phyloP scores from a whole-genome alignment of 2,113 vertebrate genomes.

The Fulica atra region DNA sequence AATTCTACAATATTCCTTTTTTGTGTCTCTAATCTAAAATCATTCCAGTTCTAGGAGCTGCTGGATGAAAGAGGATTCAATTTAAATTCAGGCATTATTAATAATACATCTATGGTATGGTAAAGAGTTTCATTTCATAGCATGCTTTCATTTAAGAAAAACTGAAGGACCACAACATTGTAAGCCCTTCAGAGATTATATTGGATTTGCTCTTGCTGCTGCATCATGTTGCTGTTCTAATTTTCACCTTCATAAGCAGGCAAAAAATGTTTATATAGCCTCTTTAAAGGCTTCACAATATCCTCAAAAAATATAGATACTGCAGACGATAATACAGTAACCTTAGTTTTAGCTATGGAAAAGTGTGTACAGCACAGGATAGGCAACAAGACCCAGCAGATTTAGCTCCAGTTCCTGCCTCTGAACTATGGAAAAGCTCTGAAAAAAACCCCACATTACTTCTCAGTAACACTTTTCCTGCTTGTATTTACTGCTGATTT shows the following conservation, averaged over 20 bases:
- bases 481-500: neutral
- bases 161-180: neutral
- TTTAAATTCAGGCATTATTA: constrained; percentile 37
- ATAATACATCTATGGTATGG: neutral
- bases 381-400: neutral
- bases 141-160: neutral
- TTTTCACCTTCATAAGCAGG: neutral
- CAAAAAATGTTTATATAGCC: neutral
- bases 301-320: neutral
- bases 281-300: neutral
- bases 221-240: neutral
- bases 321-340: neutral
- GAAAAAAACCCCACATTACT: neutral
- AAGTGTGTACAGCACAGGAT: neutral
- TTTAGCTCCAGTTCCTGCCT: neutral
- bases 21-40: constrained; percentile 38
- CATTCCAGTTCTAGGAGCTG: neutral
- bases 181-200: neutral
- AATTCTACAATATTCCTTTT: constrained; percentile 3
- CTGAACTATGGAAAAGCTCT: neutral
- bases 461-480: neutral
- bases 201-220: neutral
- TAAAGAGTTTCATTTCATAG: constrained; percentile 21
- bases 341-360: neutral
- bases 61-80: neutral